Evolutionary conservation across 2,113 vertebrate genomes (phyloP).

Genomic region (Microtus ochrogaster): DNA sequence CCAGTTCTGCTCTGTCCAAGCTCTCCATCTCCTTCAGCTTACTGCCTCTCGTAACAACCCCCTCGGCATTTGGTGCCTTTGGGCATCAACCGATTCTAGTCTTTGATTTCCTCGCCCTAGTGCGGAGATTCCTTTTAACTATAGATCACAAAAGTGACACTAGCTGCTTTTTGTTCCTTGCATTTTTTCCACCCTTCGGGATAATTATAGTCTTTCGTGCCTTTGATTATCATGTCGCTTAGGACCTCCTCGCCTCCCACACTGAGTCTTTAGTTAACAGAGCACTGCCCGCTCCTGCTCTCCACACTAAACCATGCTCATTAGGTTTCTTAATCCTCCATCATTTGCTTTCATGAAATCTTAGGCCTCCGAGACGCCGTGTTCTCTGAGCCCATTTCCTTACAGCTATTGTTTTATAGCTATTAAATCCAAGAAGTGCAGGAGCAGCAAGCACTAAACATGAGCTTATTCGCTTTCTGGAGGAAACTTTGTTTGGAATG

Average conservation of each 20-base stretch:
- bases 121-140: conserved; percentile 64
- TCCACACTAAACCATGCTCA: conserved; percentile 70
- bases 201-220: conserved; percentile 78
- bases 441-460: conserved; percentile 69
- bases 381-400: conserved; percentile 73
- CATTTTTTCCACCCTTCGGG: not conserved
- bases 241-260: conserved; percentile 73
- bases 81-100: conserved; percentile 55
- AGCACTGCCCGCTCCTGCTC: conserved; percentile 40
- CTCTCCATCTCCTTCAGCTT: conserved; percentile 45
- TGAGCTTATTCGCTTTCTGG: conserved; percentile 64
- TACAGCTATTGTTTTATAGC: not conserved
- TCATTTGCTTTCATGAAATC: conserved; percentile 79
- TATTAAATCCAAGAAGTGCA: conserved; percentile 32
- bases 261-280: not conserved
- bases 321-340: conserved; percentile 79
- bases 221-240: conserved; percentile 68
- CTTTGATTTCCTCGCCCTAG: conserved; percentile 73
- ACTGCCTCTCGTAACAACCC: not conserved
- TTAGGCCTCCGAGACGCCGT: conserved; percentile 70
- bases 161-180: conserved; percentile 77
- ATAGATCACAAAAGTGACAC: conserved; percentile 66
- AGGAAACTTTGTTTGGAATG: conserved; percentile 61
- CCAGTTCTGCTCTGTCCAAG: not conserved
- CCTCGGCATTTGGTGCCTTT: conserved; percentile 8